These are phyloP conservation scores for Beris chalybata DNA, from an alignment of 2,888 invertebrate genomes.

Conservation along the genomic window DNA sequence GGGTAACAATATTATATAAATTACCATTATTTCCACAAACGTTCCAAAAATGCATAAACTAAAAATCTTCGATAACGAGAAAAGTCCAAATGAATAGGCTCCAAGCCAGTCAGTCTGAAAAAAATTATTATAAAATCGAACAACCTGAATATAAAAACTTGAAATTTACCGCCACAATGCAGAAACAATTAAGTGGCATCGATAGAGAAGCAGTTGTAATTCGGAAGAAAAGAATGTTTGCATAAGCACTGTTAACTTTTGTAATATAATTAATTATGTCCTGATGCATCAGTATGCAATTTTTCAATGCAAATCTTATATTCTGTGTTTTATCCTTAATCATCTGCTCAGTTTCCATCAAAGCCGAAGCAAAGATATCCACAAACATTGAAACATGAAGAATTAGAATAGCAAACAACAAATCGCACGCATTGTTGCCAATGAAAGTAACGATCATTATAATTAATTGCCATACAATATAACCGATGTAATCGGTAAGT, in stretches of 20 bases:
- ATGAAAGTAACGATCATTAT: neutral
- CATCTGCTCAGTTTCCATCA: neutral
- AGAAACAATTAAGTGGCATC: constrained; percentile 5
- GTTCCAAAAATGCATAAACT: constrained; percentile 9
- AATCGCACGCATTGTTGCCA: neutral
- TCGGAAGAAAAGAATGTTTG: neutral
- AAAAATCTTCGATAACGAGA: constrained; percentile 11
- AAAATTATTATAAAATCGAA: neutral
- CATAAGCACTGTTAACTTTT: neutral
- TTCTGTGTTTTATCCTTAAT: neutral
- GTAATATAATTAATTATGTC: constrained; percentile 4
- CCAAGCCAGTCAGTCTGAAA: constrained; percentile 18
- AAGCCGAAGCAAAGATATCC: neutral
- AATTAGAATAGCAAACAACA: neutral
- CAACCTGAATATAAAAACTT: too few relatives aligned
- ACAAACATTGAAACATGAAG: constrained; percentile 1
- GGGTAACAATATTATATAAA: neutral
- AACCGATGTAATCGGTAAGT: neutral
- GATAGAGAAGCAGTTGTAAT: neutral
- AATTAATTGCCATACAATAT: neutral
- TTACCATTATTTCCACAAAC: constrained; percentile 15
- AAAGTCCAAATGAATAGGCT: constrained; percentile 8
- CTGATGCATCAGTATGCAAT: constrained; percentile 1
- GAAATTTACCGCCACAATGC: constrained; percentile 1
- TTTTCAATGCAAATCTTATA: neutral